Evolutionary conservation across 2,113 vertebrate species (phyloP).

Genomic region (Todiramphus saurophagus): DNA sequence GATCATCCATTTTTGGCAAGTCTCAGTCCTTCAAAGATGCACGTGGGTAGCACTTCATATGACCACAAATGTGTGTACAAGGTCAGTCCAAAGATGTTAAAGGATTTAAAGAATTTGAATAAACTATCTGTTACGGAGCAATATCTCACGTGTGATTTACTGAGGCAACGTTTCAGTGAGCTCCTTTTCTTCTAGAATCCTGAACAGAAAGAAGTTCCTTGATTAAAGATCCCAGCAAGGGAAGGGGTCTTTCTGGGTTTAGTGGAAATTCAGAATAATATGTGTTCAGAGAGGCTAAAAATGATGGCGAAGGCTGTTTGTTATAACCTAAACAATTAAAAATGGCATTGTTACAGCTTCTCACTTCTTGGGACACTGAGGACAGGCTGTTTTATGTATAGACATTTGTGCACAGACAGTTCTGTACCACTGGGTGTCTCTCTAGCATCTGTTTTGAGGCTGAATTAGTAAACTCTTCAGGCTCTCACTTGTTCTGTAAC

Average conservation of each 20-base stretch:
- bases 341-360: background rate
- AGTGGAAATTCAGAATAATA: no score
- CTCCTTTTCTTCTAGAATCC: no score
- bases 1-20: background rate
- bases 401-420: background rate
- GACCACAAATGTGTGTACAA: no score
- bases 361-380: background rate
- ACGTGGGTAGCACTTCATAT: no score
- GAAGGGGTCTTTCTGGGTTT: no score
- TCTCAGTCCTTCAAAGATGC: background rate
- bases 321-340: background rate
- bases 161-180: background rate
- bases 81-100: background rate
- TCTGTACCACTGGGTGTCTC: slow-evolving; percentile 59
- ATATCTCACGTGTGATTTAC: background rate
- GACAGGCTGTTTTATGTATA: rapidly evolving
- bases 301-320: no score
- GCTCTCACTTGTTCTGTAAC: background rate
- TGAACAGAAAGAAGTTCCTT: background rate
- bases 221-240: background rate
- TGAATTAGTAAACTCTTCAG: background rate
- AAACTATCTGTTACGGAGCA: background rate
- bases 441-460: slow-evolving; percentile 7
- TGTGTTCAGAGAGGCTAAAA: no score
- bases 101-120: background rate